Evolutionary conservation across 2,797 vertebrate species (phyloP).

Genomic region (Chromis chromis): DNA sequence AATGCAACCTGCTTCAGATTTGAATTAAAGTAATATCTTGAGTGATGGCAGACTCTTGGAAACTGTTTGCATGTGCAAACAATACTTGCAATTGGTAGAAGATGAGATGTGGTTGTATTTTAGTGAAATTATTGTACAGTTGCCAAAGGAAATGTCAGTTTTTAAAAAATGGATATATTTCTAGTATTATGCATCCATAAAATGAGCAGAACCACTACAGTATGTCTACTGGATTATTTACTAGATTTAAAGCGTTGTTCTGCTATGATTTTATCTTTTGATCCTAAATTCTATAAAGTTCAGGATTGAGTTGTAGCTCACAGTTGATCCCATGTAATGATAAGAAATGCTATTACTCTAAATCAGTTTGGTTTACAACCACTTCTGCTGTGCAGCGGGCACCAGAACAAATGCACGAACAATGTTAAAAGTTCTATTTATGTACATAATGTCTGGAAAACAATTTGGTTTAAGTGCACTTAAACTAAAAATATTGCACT

Average conservation of each 20-base stretch:
- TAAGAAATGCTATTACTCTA: slow-evolving; percentile 24
- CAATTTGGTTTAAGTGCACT: slow-evolving; percentile 31
- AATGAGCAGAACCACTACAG: not conserved
- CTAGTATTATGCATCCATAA: not conserved
- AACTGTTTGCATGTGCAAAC: slow-evolving; percentile 21
- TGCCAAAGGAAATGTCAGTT: not conserved
- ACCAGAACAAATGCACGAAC: slow-evolving; percentile 16
- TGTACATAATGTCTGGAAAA: slow-evolving; percentile 27
- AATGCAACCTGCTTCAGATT: slow-evolving; percentile 32
- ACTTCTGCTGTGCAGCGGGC: not conserved
- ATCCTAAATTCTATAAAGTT: not conserved
- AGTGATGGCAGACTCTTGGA: slow-evolving; percentile 23
- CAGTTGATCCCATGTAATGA: slow-evolving; percentile 43
- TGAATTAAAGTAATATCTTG: slow-evolving; percentile 10
- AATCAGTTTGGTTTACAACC: slow-evolving; percentile 47
- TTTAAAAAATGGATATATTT: not conserved
- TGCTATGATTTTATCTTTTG: not conserved
- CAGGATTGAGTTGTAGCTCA: slow-evolving; percentile 14
- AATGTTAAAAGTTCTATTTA: slow-evolving; percentile 29
- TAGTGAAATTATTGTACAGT: not conserved
- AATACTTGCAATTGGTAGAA: not conserved
- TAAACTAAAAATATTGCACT: slow-evolving; percentile 5
- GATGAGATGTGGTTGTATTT: not conserved
- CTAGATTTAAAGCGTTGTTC: not conserved
- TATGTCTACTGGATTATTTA: not conserved